A percentile compares a stretch with the other conserved stretches of the same genome.
phyloP scores from a whole-genome alignment of 2,113 vertebrate genomes.

The Melanerpes aurifrons region DNA sequence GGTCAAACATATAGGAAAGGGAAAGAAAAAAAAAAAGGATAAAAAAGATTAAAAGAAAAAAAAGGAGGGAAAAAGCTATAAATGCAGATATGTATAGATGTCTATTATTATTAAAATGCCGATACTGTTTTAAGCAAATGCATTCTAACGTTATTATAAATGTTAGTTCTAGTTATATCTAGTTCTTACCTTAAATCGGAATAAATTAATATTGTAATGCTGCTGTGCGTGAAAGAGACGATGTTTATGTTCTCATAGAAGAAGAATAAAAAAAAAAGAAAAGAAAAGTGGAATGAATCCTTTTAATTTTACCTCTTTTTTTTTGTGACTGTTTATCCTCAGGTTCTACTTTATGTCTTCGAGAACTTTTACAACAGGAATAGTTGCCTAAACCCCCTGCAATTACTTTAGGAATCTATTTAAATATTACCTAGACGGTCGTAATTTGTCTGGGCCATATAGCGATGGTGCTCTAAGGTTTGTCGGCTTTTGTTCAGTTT shows the following conservation, averaged over 20 bases:
- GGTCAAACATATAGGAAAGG: conserved; percentile 74
- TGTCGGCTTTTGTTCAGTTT: conserved; percentile 99
- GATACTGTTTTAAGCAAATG: conserved; percentile 82
- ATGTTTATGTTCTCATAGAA: conserved; percentile 86
- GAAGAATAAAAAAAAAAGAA: conserved; percentile 82
- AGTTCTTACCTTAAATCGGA: conserved; percentile 81
- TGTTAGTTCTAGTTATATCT: conserved; percentile 83
- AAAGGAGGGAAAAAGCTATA: conserved; percentile 71
- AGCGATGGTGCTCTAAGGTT: conserved; percentile 89
- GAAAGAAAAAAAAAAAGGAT: conserved; percentile 53
- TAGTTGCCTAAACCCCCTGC: conserved; percentile 79
- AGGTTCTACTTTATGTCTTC: conserved; percentile 81
- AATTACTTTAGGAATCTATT: conserved; percentile 91
- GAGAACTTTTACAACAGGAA: conserved; percentile 86
- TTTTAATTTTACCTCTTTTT: conserved; percentile 81
- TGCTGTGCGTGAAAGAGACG: conserved; percentile 82
- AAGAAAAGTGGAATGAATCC: conserved; percentile 75
- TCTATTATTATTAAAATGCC: conserved; percentile 85
- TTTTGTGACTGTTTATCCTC: conserved; percentile 83
- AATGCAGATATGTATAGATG: conserved; percentile 86
- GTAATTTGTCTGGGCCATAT: conserved; percentile 87
- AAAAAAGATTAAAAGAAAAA: conserved; percentile 12
- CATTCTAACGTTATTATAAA: conserved; percentile 85
- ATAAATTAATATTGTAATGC: conserved; percentile 87
- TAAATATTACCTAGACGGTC: conserved; percentile 91